Evolutionary conservation across 2,888 invertebrate genomes (phyloP), one percentile per base, ranked within the genome.

Genomic region (Masnerella sp.): DNA sequence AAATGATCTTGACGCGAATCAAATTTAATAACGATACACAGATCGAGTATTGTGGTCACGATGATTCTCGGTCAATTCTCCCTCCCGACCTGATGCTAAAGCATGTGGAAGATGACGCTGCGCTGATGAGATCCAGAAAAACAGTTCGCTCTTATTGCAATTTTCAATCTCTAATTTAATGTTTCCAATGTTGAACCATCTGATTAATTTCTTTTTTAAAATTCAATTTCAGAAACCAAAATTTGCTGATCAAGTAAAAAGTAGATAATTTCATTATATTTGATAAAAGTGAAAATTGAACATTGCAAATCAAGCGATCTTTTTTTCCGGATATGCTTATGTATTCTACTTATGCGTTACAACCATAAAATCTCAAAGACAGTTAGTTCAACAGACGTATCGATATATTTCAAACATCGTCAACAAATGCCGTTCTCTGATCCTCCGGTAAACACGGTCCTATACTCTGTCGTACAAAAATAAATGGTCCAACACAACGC

Each of bases 301-400:
- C n/a, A n/a, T n/a, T n/a, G n/a, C n/a, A n/a, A n/a, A n/a, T n/a
- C n/a, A n/a, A n/a, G n/a, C n/a, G n/a, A n/a, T n/a, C n/a, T n/a
- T n/a, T n/a, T n/a, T n/a, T n/a, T n/a, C n/a, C n/a, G n/a, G n/a
- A n/a, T 32, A 59, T 54, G 47, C 32, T 25, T 59, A 59, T 49
- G 51, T 61, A 59, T 38, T 11, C 32, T 72, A 67, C n/a, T 42
- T 65, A 49, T 18, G 38, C 25, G 30, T 59, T 18, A 52, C 71
- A 61, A 65, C 65, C 67, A 67, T 67, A 72, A 67, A 72, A 72
- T 72, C 72, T 72, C 72, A 67, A 67, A 67, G 54, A 61, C 38
- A 51, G 7, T 47, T 43, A 15, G 51, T 70, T 68, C 38, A 67
- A 51, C 47, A 67, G 65, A 65, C 45, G 30, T 58, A 51, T 45